Evolutionary conservation across 2,797 vertebrate species (phyloP).

Genomic region (Echiichthys vipera): DNA sequence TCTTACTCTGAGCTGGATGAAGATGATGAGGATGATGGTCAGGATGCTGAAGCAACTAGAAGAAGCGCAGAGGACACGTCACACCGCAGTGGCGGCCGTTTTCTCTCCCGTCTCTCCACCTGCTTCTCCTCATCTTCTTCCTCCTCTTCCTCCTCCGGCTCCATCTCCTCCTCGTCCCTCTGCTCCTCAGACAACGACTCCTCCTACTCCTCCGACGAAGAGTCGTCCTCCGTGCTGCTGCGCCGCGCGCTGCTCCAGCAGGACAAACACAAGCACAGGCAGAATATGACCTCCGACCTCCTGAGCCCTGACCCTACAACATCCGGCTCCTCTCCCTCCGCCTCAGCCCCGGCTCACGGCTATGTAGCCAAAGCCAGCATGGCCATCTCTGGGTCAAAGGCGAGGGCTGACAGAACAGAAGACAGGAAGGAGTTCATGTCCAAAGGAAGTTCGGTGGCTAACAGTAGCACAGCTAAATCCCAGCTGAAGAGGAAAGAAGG

Average conservation of each 20-base stretch:
- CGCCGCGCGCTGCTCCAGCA: slow-evolving; percentile 92
- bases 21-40: slow-evolving; percentile 89
- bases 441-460: slow-evolving; percentile 58
- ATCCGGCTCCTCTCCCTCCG: slow-evolving; percentile 79
- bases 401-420: slow-evolving; percentile 72
- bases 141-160: slow-evolving; percentile 94
- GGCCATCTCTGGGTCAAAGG: slow-evolving; percentile 81
- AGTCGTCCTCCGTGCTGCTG: slow-evolving; percentile 91
- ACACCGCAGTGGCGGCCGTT: slow-evolving; percentile 84
- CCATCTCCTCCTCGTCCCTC: slow-evolving; percentile 94
- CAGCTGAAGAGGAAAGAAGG: slow-evolving; percentile 90
- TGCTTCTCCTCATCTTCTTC: slow-evolving; percentile 96
- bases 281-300: slow-evolving; percentile 64
- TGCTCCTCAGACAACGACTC: slow-evolving; percentile 97
- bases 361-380: slow-evolving; percentile 88
- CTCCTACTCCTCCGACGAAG: slow-evolving; percentile 96
- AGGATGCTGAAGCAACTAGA: slow-evolving; percentile 61
- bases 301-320: slow-evolving; percentile 55
- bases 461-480: slow-evolving; percentile 68
- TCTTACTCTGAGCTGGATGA: slow-evolving; percentile 96
- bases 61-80: slow-evolving; percentile 60
- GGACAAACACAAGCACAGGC: slow-evolving; percentile 80
- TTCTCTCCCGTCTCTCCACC: slow-evolving; percentile 90
- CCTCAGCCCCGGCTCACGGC: slow-evolving; percentile 76
- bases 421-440: slow-evolving; percentile 73